A percentile compares a stretch with the other conserved stretches of the same genome.
phyloP scores from a whole-genome alignment of 2,797 vertebrate genomes.

The Lutjanus argentimaculatus region DNA sequence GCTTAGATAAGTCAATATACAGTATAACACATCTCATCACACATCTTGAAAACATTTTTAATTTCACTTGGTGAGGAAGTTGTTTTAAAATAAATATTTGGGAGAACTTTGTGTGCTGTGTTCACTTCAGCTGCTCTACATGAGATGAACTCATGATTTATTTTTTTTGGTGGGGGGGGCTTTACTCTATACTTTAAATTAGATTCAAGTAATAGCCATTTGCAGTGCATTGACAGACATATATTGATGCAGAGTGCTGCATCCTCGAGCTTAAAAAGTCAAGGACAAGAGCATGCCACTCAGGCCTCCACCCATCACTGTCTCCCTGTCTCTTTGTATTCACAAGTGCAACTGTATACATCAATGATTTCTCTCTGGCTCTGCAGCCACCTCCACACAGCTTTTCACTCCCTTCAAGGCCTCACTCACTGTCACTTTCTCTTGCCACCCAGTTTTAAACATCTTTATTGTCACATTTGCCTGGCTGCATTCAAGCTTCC shows the following conservation, averaged over 20 bases:
- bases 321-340: slow-evolving; percentile 47
- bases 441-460: slow-evolving; percentile 9
- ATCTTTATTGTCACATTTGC: slow-evolving; percentile 5
- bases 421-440: slow-evolving; percentile 22
- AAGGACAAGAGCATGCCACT: slow-evolving; percentile 61
- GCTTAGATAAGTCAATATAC: slow-evolving; percentile 24
- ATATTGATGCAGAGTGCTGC: slow-evolving; percentile 49
- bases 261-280: slow-evolving; percentile 61
- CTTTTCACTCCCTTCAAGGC: slow-evolving; percentile 24
- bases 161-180: neutral
- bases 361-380: slow-evolving; percentile 43
- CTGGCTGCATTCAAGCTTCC: neutral
- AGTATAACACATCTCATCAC: neutral
- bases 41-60: neutral
- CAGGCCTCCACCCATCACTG: slow-evolving; percentile 45
- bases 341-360: slow-evolving; percentile 38
- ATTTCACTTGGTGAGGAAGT: neutral
- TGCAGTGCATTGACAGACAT: slow-evolving; percentile 34
- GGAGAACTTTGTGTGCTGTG: neutral
- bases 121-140: neutral
- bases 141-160: neutral
- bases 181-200: neutral
- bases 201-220: slow-evolving; percentile 17
- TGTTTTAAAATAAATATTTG: slow-evolving; percentile 36
- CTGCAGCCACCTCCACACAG: slow-evolving; percentile 26